Conservation (phyloP, 2,888 invertebrate genomes). For the Drosophila paramelanica region DNA sequence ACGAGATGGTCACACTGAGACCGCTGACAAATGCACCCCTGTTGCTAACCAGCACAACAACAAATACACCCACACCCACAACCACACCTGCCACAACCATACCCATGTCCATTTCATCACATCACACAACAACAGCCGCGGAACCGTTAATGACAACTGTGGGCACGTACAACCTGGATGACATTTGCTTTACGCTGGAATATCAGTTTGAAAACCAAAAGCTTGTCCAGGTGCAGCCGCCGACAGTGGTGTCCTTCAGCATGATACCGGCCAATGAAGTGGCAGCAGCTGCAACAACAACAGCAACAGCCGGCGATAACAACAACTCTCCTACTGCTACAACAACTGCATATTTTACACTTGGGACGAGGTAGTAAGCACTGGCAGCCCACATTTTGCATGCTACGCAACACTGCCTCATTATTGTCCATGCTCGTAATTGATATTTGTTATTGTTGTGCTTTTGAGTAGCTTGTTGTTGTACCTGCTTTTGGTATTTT, state of each 20-base stretch:
- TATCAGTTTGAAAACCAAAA: constrained; percentile 84
- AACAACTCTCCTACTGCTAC: constrained; percentile 39
- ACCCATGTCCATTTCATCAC: constrained; percentile 47
- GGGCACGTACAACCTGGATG: constrained; percentile 65
- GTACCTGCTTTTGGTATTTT: background rate
- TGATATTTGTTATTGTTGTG: constrained; percentile 4
- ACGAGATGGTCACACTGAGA: constrained; percentile 67
- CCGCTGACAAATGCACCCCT: constrained; percentile 55
- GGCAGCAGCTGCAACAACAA: constrained; percentile 27
- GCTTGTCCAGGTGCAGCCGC: constrained; percentile 83
- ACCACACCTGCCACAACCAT: constrained; percentile 41
- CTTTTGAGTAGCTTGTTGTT: constrained; percentile 2
- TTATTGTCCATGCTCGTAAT: constrained; percentile 12
- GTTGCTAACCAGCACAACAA: constrained; percentile 52
- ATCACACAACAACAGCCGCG: constrained; percentile 28
- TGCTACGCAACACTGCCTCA: constrained; percentile 36
- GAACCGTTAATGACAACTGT: constrained; percentile 51
- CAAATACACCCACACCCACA: constrained; percentile 30
- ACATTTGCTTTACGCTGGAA: constrained; percentile 83
- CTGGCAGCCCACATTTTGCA: constrained; percentile 31
- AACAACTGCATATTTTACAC: constrained; percentile 67
- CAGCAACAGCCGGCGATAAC: constrained; percentile 31
- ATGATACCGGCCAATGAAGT: constrained; percentile 55
- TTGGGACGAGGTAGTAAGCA: constrained; percentile 76
- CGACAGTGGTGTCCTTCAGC: constrained; percentile 76